phyloP scores from a whole-genome alignment of 1,140 invertebrate genomes.

The Leptopilina boulardi region DNA sequence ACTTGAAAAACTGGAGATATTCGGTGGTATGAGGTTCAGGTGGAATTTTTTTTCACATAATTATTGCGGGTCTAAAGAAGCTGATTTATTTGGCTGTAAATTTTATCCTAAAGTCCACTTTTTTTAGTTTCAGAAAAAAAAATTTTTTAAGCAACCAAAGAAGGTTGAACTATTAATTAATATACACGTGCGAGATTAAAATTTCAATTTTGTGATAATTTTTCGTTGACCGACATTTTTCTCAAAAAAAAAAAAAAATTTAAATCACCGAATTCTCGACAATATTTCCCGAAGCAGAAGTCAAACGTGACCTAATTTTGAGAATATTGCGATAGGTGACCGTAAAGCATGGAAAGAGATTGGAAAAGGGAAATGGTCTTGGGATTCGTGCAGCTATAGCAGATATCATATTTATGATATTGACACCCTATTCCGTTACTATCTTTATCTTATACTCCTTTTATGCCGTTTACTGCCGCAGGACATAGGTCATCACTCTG shows the following conservation, averaged over 20 bases:
- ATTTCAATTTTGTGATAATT: too few species aligned
- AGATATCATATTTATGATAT: constrained; percentile 61
- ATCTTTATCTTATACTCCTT: constrained; percentile 44
- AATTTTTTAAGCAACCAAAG: too few species aligned
- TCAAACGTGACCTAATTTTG: constrained; percentile 52
- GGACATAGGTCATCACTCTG: background rate
- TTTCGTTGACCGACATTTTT: background rate
- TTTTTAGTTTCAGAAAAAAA: too few species aligned
- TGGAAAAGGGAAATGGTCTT: constrained; percentile 45
- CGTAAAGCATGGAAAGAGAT: constrained; percentile 47
- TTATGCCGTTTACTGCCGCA: constrained; percentile 39
- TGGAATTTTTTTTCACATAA: too few species aligned
- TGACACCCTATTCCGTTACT: constrained; percentile 43
- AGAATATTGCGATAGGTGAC: constrained; percentile 53
- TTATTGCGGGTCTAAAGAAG: too few species aligned
- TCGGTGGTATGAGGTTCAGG: too few species aligned
- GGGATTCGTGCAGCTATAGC: constrained; percentile 51
- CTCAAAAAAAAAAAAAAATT: background rate
- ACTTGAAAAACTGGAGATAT: too few species aligned
- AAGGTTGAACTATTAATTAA: too few species aligned
- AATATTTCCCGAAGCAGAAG: background rate
- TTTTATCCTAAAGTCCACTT: too few species aligned
- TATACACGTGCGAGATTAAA: too few species aligned
- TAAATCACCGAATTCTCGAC: background rate
- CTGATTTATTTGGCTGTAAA: too few species aligned